A percentile compares a stretch with the other conserved stretches of the same genome.
These are phyloP conservation scores for Boleophthalmus pectinirostris DNA, from an alignment of 2,113 vertebrate species.

Conservation along the genomic window DNA sequence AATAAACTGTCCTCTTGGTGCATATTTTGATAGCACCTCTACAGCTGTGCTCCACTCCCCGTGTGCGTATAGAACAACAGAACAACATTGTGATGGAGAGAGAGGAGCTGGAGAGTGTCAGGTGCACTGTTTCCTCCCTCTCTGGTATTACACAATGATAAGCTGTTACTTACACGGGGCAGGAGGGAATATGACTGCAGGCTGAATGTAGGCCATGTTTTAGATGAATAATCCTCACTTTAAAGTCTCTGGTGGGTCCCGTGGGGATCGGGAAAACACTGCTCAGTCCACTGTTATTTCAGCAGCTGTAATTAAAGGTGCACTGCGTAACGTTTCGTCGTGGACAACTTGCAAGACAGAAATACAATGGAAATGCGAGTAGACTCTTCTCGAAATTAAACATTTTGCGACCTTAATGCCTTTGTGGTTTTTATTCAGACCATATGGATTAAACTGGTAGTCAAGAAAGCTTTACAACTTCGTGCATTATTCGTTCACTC, in stretches of 20 bases:
- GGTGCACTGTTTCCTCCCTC: slow-evolving; percentile 54
- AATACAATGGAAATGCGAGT: neutral
- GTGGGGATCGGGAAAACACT: slow-evolving; percentile 37
- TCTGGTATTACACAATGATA: slow-evolving; percentile 65
- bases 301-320: slow-evolving; percentile 63
- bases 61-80: neutral
- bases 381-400: neutral
- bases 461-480: too few relatives aligned
- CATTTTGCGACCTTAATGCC: neutral
- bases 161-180: slow-evolving; percentile 54
- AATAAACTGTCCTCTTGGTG: too few relatives aligned
- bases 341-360: neutral
- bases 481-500: too few relatives aligned
- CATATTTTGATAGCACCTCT: too few relatives aligned
- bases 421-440: too few relatives aligned
- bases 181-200: slow-evolving; percentile 47
- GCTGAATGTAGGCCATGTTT: slow-evolving; percentile 50
- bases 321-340: neutral
- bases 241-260: slow-evolving; percentile 46
- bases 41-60: neutral
- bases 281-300: slow-evolving; percentile 39
- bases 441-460: too few relatives aligned
- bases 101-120: slow-evolving; percentile 19
- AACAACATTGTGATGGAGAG: too few relatives aligned
- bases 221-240: slow-evolving; percentile 57